These are phyloP conservation scores for Scarus forsteni DNA, from an alignment of 2,797 vertebrate genomes.

Conservation along the genomic window DNA sequence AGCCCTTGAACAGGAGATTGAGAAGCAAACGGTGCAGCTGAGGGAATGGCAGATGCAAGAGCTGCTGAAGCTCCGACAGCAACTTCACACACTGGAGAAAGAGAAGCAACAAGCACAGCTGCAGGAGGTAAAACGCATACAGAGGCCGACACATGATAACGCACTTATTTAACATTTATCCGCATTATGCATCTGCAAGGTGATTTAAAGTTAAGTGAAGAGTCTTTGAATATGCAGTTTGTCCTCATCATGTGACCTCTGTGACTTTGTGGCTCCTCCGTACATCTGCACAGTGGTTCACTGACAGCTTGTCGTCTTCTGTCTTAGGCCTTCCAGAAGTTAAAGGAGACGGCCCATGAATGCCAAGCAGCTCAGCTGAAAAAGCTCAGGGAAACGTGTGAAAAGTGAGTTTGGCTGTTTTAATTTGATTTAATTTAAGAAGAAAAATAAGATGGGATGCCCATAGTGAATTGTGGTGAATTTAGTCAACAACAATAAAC, in stretches of 20 bases:
- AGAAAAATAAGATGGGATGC: neutral
- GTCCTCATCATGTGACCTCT: constrained; percentile 18
- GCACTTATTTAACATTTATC: neutral
- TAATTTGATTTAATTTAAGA: neutral
- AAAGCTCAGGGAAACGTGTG: constrained; percentile 87
- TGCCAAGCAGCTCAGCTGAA: constrained; percentile 86
- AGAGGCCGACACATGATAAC: neutral
- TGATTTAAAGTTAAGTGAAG: constrained; percentile 13
- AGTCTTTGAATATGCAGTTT: constrained; percentile 10
- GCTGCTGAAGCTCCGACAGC: constrained; percentile 84
- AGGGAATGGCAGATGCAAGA: constrained; percentile 86
- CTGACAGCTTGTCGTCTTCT: constrained; percentile 34
- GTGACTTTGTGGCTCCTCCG: neutral
- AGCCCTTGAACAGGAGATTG: constrained; percentile 76
- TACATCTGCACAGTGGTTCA: constrained; percentile 35
- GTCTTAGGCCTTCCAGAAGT: constrained; percentile 82
- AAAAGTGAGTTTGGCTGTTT: constrained; percentile 78
- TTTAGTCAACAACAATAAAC: neutral
- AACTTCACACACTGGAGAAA: constrained; percentile 79
- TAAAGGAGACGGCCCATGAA: constrained; percentile 83
- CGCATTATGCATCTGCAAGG: constrained; percentile 1
- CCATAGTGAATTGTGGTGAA: neutral
- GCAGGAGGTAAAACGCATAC: constrained; percentile 78
- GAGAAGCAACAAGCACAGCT: constrained; percentile 81
- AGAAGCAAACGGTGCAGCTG: constrained; percentile 77